Base-by-base conservation (phyloP, 2,113 vertebrate genomes). In the Acrocephalus arundinaceus region DNA sequence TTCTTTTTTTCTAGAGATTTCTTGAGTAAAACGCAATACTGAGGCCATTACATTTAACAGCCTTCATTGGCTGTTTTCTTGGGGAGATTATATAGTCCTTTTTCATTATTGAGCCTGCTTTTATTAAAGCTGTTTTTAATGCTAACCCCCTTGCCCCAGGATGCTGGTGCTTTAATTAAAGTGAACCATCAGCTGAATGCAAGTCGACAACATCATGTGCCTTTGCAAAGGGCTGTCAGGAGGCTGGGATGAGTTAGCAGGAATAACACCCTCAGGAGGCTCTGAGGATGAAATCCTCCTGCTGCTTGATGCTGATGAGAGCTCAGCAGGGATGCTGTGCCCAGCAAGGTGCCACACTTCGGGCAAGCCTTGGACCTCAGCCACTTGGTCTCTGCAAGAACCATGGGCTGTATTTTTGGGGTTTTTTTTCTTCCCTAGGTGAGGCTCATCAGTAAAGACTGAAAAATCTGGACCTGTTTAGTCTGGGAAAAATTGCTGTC, bases 281-380 rank as follows among this genome's bases (percentile, higher is more conserved):
- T 17, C 13, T 0, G 2, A 45, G 92, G 82, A 43, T 66, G 75
- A 7, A 6, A 48, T 45, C 46, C 9, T 73, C 67, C 88, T 74
- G 73, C 93, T 94, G 91, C 76, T 71, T 84, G 68, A 70, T 33
- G 77, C n/a, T 93, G 87, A 75, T 87, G 92, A 91, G 82, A 46
- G 49, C 92, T 78, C 85, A 79, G 85, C 66, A 62, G 82, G 81
- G 66, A n/a, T 85, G 85, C 78, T 57, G 70, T 79, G 52, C 81
- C 81, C 87, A 87, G 95, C 62, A 57, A 90, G 66, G 67, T 61
- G 81, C 70, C 79, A 16, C 46, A 1, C 59, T 87, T 86, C 24
- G 62, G 28, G 49, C 63, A 25, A n/a, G 39, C 55, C 80, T 71
- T 76, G 41, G 46, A 13, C 67, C 31, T 80, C 59, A 61, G 82